Base-by-base conservation (phyloP, 2,797 vertebrate species). In the Serranus cabrilla region DNA sequence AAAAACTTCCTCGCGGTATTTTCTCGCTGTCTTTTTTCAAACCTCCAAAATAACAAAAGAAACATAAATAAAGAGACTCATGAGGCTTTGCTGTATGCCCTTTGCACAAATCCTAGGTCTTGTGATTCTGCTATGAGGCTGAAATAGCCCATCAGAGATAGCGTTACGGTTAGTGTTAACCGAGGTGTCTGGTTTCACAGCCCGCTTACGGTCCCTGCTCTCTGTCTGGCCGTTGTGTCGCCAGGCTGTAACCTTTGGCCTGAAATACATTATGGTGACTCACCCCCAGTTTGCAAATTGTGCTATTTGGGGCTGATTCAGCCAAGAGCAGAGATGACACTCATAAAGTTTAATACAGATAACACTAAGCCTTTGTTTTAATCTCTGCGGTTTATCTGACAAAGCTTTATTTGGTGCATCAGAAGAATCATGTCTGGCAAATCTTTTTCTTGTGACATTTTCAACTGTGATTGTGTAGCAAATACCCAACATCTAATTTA, bases 241-340 rank as follows among this genome's bases (percentile, higher is more conserved):
- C 90, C 90, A 88, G 80, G 56, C 78, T 73, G 49, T 67, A 81
- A 90, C 90, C 88, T 89, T 88, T 87, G 80, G 67, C 85, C 86
- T 56, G 31, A 73, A 83, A 83, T 75, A 78, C 47, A 83, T 76
- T 66, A 57, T 23, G 16, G 43, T 87, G 86, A 83, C 80, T 88
- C 78, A 71, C 23, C 20, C 50, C 18, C 39, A 14, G 14, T 82
- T 76, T 17, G 27, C 23, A 39, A 74, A 55, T 75, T 54, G 52
- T 16, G 8, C 37, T 54, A 21, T 82, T 63, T 54, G 20, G n/a
- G 43, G 49, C 60, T 18, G 59, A 71, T 64, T 79, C 2, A 61
- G 34, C 71, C 10, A 4, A 62, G 52, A 46, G 4, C 8, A 27
- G 61, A 40, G 60, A 63, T 71, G 27, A 46, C 52, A 60, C 13